These are phyloP conservation scores for Trinectes maculatus DNA, from an alignment of 2,113 vertebrate species.

Conservation along the genomic window DNA sequence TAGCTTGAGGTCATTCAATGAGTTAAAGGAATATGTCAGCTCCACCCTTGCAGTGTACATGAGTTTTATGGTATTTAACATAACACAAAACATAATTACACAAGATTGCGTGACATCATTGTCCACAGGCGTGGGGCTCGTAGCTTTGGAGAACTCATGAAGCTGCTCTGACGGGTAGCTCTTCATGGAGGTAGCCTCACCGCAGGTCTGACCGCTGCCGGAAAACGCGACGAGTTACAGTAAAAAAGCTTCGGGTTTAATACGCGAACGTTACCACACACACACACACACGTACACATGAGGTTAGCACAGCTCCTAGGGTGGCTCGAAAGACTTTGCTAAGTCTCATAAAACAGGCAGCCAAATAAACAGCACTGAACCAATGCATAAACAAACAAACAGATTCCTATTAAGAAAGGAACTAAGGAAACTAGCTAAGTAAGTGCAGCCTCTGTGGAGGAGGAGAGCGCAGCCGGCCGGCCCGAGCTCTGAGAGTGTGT, in stretches of 20 bases:
- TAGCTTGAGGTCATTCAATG: conserved; percentile 72
- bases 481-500: conserved; percentile 64
- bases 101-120: conserved; percentile 65
- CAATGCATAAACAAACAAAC: conserved; percentile 76
- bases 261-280: conserved; percentile 50
- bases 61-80: conserved; percentile 66
- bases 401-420: conserved; percentile 72
- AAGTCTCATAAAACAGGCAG: conserved; percentile 66
- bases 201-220: conserved; percentile 49
- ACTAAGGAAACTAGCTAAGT: conserved; percentile 71
- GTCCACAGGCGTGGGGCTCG: conserved; percentile 54
- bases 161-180: conserved; percentile 30
- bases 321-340: conserved; percentile 45
- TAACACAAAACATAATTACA: conserved; percentile 65
- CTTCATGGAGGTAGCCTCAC: conserved; percentile 52
- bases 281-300: conserved; percentile 36
- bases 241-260: conserved; percentile 58
- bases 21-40: conserved; percentile 69
- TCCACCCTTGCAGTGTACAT: conserved; percentile 64
- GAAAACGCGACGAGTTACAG: conserved; percentile 59
- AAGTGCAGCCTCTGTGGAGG: conserved; percentile 65
- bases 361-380: conserved; percentile 70
- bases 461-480: conserved; percentile 43
- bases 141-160: conserved; percentile 43
- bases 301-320: conserved; percentile 44